These are phyloP conservation scores for Lepilemur ruficaudatus DNA, from an alignment of 2,797 vertebrate species.

Conservation along the genomic window DNA sequence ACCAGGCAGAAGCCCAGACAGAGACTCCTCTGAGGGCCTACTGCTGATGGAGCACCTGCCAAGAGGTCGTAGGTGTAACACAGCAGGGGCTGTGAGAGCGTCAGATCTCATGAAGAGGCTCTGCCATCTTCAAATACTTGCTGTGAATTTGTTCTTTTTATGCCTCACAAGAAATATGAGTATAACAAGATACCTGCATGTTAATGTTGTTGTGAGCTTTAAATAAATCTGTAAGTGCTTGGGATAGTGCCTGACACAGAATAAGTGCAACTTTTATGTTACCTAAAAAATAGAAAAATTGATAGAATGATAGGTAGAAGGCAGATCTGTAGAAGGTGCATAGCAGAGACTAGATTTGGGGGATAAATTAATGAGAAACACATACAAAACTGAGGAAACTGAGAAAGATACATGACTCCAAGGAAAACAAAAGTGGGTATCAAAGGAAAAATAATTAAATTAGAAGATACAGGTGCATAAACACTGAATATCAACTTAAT, in stretches of 20 bases:
- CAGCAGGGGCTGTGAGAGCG: background rate
- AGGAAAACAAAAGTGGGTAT: background rate
- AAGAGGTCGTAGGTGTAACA: too few relatives aligned
- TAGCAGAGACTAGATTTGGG: background rate
- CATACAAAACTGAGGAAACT: background rate
- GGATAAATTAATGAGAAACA: background rate
- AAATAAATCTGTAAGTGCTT: background rate
- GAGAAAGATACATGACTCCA: background rate
- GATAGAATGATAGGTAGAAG: background rate
- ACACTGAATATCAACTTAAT: background rate
- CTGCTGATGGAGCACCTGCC: background rate
- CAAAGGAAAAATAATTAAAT: background rate
- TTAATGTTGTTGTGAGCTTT: background rate
- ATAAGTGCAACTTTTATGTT: background rate
- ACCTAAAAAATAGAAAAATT: background rate
- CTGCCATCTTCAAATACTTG: too few relatives aligned
- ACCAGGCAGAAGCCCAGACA: accelerated
- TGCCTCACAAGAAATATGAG: background rate
- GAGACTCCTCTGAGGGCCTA: background rate
- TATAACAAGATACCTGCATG: background rate
- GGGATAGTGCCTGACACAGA: background rate
- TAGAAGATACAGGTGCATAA: background rate
- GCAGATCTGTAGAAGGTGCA: background rate
- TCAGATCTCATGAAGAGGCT: background rate
- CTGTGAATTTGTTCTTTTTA: background rate